These are phyloP conservation scores for Drosophila willistoni DNA, from an alignment of 1,140 invertebrate species.

Conservation along the genomic window DNA sequence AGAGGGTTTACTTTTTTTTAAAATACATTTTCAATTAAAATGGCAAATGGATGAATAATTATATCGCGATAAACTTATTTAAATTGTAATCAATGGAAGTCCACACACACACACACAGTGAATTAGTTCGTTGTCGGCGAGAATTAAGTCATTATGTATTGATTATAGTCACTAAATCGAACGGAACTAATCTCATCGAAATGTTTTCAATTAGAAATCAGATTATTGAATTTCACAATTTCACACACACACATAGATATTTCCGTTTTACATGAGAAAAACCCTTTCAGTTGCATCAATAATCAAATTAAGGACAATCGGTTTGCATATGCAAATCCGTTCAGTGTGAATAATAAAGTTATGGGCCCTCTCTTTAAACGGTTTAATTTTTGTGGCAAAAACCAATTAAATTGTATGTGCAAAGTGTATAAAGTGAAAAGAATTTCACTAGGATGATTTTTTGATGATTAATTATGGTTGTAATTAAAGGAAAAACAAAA, in stretches of 20 bases:
- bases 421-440: neutral
- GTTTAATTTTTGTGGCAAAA: neutral
- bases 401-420: neutral
- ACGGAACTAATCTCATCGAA: neutral
- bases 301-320: conserved; percentile 14
- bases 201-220: neutral
- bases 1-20: no score
- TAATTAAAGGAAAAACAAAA: conserved; percentile 52
- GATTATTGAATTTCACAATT: neutral
- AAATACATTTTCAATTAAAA: no score
- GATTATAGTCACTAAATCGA: neutral
- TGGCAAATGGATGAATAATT: no score
- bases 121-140: no score
- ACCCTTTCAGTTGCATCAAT: conserved; percentile 1
- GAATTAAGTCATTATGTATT: neutral
- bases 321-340: neutral
- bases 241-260: neutral
- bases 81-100: no score
- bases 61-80: no score
- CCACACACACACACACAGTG: no score
- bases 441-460: conserved; percentile 13
- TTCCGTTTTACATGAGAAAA: no score
- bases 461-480: conserved; percentile 68
- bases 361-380: neutral
- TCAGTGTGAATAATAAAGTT: neutral